A percentile compares a stretch with the other conserved stretches of the same genome.
These are phyloP conservation scores for Gorsachius magnificus DNA, from an alignment of 2,797 vertebrate species.

Conservation along the genomic window DNA sequence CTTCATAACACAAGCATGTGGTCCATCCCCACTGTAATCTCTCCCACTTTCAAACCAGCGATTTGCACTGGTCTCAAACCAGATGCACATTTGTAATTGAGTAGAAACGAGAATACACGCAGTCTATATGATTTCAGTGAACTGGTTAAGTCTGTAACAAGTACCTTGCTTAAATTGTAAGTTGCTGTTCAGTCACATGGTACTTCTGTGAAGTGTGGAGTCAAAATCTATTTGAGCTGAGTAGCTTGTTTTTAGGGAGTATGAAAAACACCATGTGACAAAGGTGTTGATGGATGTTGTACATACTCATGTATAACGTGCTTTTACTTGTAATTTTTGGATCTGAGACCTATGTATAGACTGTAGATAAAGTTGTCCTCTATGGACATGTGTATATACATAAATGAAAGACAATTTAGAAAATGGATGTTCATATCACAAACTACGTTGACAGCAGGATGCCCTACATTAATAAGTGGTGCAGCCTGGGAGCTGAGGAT, in stretches of 20 bases:
- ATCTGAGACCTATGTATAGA: neutral
- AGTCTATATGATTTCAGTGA: neutral
- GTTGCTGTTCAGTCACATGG: neutral
- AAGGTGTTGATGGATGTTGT: neutral
- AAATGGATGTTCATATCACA: too few relatives aligned
- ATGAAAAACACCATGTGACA: neutral
- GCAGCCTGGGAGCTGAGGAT: neutral
- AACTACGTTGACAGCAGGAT: too few relatives aligned
- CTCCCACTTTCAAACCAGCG: neutral
- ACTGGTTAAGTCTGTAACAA: neutral
- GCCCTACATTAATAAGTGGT: accelerated
- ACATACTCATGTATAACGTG: neutral
- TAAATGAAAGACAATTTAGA: neutral
- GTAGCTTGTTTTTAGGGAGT: neutral
- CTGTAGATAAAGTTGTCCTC: neutral
- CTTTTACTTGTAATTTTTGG: neutral
- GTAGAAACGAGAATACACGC: neutral
- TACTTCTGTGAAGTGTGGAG: neutral
- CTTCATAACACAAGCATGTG: neutral
- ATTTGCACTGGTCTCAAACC: neutral
- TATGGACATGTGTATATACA: neutral
- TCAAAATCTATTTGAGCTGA: neutral
- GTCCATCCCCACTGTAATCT: neutral
- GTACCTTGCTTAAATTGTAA: neutral
- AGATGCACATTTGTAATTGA: neutral